Percentiles rank a stretch among this genome's conserved stretches.
phyloP scores from a whole-genome alignment of 2,113 vertebrate genomes.

The Chinchilla lanigera region DNA sequence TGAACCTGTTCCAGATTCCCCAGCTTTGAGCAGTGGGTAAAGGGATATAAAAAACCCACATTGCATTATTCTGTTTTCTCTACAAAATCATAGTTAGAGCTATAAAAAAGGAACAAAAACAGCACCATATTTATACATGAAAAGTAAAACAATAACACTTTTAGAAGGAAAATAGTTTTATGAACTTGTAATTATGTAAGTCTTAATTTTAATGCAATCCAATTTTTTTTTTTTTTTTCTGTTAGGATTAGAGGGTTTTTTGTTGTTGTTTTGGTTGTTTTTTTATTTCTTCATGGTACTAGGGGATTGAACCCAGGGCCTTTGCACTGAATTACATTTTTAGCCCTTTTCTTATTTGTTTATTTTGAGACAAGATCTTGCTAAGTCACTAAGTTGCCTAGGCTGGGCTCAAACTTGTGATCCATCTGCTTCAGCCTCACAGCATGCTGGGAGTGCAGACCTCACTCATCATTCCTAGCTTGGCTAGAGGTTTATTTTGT shows the following conservation, averaged over 20 bases:
- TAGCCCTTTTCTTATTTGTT: background rate
- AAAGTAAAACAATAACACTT: background rate
- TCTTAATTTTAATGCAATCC: background rate
- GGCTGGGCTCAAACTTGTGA: background rate
- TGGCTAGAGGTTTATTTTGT: background rate
- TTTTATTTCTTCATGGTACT: background rate
- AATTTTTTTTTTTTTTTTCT: conserved; percentile 28
- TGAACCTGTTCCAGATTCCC: background rate
- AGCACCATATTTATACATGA: background rate
- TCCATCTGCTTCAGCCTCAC: background rate
- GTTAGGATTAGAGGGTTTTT: background rate
- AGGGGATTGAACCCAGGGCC: background rate
- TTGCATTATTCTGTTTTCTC: background rate
- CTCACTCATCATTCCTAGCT: background rate
- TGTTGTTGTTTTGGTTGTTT: background rate
- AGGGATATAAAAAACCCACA: background rate
- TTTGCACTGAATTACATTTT: background rate
- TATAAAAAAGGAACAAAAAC: conserved; percentile 1
- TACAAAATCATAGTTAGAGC: conserved; percentile 12
- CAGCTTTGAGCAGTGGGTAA: background rate
- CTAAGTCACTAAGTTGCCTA: background rate
- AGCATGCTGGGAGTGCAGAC: background rate
- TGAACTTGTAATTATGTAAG: background rate
- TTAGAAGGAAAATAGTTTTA: conserved; percentile 42
- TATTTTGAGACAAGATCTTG: background rate